Conservation (phyloP, 1,140 invertebrate genomes). For the Brachionus calyciflorus region DNA sequence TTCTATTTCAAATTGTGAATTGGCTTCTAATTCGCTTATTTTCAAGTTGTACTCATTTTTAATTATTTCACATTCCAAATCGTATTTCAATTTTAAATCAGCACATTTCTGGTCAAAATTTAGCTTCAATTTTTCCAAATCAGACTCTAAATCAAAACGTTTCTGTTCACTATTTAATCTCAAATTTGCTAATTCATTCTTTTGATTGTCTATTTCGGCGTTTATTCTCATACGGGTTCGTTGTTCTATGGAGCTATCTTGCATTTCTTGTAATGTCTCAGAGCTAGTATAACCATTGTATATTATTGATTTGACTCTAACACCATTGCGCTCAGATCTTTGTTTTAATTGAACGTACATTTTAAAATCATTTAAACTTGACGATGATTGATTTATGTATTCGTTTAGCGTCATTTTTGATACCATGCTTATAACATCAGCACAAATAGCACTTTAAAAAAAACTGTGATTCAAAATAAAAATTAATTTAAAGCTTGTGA, state of each 20-base stretch:
- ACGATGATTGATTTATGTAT: conserved; percentile 52
- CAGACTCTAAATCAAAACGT: conserved; percentile 47
- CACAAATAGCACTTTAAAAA: conserved; percentile 56
- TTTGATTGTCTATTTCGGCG: conserved; percentile 52
- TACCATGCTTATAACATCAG: conserved; percentile 57
- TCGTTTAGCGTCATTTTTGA: conserved; percentile 54
- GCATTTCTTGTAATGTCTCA: conserved; percentile 54
- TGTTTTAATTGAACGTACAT: conserved; percentile 52
- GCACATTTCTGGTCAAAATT: not conserved
- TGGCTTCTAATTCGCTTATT: not conserved
- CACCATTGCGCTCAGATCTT: conserved; percentile 52
- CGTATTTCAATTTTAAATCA: not conserved
- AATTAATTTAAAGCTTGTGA: not conserved
- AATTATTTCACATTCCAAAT: not conserved
- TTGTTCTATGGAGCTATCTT: conserved; percentile 54
- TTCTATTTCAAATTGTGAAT: conserved; percentile 34
- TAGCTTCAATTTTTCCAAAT: not conserved
- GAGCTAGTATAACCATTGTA: conserved; percentile 55
- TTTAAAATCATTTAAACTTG: conserved; percentile 50
- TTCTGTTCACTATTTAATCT: conserved; percentile 51
- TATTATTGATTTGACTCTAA: conserved; percentile 53
- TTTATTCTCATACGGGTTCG: conserved; percentile 53
- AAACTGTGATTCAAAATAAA: conserved; percentile 15
- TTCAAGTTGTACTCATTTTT: conserved; percentile 7
- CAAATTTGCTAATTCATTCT: conserved; percentile 51